Base-by-base conservation (phyloP, 1,140 invertebrate genomes). In the Drosophila orosa region DNA sequence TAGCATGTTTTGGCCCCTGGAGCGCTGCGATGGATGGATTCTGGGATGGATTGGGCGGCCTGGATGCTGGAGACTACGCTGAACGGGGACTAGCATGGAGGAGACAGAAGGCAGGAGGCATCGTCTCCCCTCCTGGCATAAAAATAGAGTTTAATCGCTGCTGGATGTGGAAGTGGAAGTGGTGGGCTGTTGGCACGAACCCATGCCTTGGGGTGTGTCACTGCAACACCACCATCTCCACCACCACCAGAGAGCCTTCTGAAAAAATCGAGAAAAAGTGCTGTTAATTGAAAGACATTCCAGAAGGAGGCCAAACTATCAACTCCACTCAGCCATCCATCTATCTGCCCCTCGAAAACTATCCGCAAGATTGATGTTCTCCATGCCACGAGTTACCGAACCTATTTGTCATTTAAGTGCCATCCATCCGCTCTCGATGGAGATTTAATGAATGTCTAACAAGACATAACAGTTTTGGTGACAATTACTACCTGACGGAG, bases 231-330 rank as follows among this genome's bases (percentile, higher is more conserved):
- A 17, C 68, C 33, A 74, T 31, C 69, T 2, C 62, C 54, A 69
- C n/a, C n/a, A n/a, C n/a, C n/a, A n/a, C n/a, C n/a, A n/a, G n/a
- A n/a, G 60, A 35, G 27, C 9, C 54, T 57, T 15, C 48, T n/a
- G 24, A 35, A 66, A 60, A 29, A 17, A 5, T 24, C 22, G n/a
- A 31, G 17, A 27, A 44, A 35, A 25, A 76, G 65, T 80, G 71
- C 65, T 85, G 62, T 80, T 84, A 76, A 85, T 80, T 84, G 58
- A 80, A 80, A 76, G 66, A 56, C 80, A 84, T 83, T 83, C 33
- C 47, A 58, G 44, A 31, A 62, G 22, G 60, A 39, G 45, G 60
- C 31, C 29, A 42, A 63, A 44, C 47, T n/a, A 62, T 67, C 44
- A 37, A 63, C 50, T 52, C 57, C 42, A 27, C 31, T 61, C 31